phyloP scores from a whole-genome alignment of 1,140 invertebrate species.

The Galleria mellonella region DNA sequence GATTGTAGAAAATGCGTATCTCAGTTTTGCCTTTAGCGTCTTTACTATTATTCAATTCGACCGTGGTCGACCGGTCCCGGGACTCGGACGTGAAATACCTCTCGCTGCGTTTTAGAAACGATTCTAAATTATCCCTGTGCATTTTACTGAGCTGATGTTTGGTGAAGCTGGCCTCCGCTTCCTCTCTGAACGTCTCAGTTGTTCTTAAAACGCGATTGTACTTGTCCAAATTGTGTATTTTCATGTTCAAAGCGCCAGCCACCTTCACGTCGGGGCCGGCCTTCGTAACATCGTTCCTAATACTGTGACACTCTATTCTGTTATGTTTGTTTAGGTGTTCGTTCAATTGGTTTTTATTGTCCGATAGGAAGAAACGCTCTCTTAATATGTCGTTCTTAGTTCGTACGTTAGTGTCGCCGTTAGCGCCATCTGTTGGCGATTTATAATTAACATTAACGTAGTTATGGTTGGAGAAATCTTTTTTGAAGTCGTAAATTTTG shows the following conservation, averaged over 20 bases:
- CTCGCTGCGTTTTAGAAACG: conserved; percentile 64
- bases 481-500: conserved; percentile 62
- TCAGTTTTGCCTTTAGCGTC: conserved; percentile 54
- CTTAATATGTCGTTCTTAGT: conserved; percentile 53
- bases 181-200: conserved; percentile 50
- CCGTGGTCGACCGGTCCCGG: conserved; percentile 36
- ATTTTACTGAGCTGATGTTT: conserved; percentile 42
- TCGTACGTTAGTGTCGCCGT: conserved; percentile 28
- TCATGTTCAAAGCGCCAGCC: conserved; percentile 54
- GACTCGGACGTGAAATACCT: conserved; percentile 57
- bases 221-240: conserved; percentile 52
- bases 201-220: conserved; percentile 60
- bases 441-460: conserved; percentile 45
- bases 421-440: conserved; percentile 1
- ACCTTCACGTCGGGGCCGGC: conserved; percentile 50
- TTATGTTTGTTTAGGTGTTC: conserved; percentile 46
- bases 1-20: conserved; percentile 68
- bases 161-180: conserved; percentile 54
- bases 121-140: conserved; percentile 51
- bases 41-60: conserved; percentile 36
- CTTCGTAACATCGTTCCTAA: conserved; percentile 56
- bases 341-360: conserved; percentile 57
- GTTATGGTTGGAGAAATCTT: conserved; percentile 56
- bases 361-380: conserved; percentile 50
- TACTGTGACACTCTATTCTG: conserved; percentile 66